Base-by-base conservation (phyloP, 2,113 vertebrate genomes). In the Patagioenas fasciata region DNA sequence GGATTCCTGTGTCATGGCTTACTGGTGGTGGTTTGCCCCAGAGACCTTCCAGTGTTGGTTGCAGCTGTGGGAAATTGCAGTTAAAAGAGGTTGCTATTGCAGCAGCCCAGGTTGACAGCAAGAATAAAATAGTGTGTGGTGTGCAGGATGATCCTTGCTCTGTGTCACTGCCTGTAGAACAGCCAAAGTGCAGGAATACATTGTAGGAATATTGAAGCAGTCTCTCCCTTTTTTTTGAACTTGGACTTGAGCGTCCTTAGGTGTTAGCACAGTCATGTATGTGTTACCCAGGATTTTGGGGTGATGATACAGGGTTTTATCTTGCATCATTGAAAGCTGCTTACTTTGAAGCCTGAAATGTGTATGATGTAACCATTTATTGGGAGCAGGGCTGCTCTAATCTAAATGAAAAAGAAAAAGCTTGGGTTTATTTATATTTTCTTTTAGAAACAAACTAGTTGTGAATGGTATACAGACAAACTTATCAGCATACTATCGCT, bases 41-140 rank as follows among this genome's bases (percentile, higher is more conserved):
- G 79, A 80, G 92, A 54, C 38, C 70, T 85, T 36, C 40, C 82
- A 69, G 90, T 2, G 1, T 13, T 74, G 62, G 81, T 91, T 85
- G 85, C 73, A 91, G 62, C 58, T 58, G 16, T 12, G n/a, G 92
- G 66, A 88, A 88, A 92, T 66, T 31, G 50, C 71, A 88, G 44
- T 85, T 95, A 26, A 50, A 77, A 87, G 82, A 48, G 44, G 90
- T 29, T 79, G 60, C 81, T 80, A 8, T 48, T 0, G 0, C 58
- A 80, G 92, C 85, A 91, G 78, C 88, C 80, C 62, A 25, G 66
- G 74, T 31, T 95, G 93, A 40, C 70, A 80, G 81, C 31, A 34
- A 31, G 78, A 31, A 31, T 66, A 72, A 61, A 79, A 32, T 21
- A 88, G 31, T 0, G 0, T 1, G 61, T 72, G 93, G 24, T 74